Evolutionary conservation across 2,888 invertebrate genomes (phyloP).

Genomic region (Mystacides longicornis): DNA sequence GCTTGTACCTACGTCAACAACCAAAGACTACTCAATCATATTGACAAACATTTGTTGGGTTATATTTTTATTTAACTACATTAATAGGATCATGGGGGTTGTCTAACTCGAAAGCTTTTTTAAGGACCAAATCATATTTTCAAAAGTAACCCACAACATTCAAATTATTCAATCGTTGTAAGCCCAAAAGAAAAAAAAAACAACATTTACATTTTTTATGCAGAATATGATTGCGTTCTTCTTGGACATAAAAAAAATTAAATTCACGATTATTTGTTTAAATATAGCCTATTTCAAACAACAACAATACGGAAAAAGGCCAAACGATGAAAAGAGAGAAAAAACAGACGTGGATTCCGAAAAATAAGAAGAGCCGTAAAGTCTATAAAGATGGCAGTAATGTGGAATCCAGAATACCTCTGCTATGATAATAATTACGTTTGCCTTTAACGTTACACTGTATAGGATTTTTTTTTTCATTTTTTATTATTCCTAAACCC

Average conservation of each 20-base stretch:
- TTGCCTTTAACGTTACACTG: not conserved
- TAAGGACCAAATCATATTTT: too few species aligned
- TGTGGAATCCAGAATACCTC: not conserved
- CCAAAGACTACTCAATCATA: too few species aligned
- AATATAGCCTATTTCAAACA: not conserved
- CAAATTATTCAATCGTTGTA: too few species aligned
- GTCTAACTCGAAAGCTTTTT: too few species aligned
- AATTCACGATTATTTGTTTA: not conserved
- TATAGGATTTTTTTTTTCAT: not conserved
- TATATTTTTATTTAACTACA: too few species aligned
- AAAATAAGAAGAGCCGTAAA: not conserved
- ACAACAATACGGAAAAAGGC: not conserved
- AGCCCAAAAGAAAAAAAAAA: too few species aligned
- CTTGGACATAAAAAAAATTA: not conserved
- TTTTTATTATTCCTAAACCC: not conserved
- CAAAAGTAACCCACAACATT: too few species aligned
- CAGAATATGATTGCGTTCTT: too few species aligned
- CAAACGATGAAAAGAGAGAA: not conserved
- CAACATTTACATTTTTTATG: too few species aligned
- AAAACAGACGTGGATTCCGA: not conserved
- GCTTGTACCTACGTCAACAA: too few species aligned
- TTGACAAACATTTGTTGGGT: too few species aligned
- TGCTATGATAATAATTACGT: not conserved
- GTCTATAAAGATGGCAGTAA: not conserved
- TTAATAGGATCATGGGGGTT: too few species aligned